A percentile compares a stretch with the other conserved stretches of the same genome.
phyloP scores from a whole-genome alignment of 2,888 invertebrate genomes.

The Electrophaes corylata region DNA sequence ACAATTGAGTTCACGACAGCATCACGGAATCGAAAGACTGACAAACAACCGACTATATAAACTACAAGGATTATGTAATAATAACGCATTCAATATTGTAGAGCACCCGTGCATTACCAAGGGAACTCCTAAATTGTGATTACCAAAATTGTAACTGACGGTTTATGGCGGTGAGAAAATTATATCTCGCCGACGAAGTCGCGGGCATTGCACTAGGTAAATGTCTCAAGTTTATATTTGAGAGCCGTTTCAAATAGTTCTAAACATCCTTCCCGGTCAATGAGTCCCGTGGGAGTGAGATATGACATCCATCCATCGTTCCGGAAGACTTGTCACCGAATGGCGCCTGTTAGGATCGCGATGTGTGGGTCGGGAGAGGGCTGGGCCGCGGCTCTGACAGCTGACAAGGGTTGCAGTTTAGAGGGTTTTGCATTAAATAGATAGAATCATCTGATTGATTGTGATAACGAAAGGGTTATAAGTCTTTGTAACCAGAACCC shows the following conservation, averaged over 20 bases:
- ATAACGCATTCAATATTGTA: too few relatives aligned
- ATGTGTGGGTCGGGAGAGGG: background rate
- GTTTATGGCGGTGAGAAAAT: too few relatives aligned
- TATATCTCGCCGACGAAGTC: too few relatives aligned
- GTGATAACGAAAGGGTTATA: conserved; percentile 15
- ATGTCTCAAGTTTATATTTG: background rate
- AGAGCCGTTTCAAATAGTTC: background rate
- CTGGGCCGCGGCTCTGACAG: conserved; percentile 1
- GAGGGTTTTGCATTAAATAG: conserved; percentile 18
- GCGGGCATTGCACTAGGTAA: background rate
- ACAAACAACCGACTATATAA: too few relatives aligned
- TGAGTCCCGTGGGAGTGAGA: conserved; percentile 17
- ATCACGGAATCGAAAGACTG: too few relatives aligned
- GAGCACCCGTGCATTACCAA: too few relatives aligned
- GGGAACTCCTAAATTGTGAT: too few relatives aligned
- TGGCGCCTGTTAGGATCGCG: conserved; percentile 3
- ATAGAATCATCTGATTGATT: conserved; percentile 17
- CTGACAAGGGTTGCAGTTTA: conserved; percentile 17
- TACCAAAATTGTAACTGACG: too few relatives aligned
- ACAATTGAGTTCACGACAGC: background rate
- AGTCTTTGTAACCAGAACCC: background rate
- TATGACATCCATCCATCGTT: conserved; percentile 21
- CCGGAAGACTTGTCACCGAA: conserved; percentile 16
- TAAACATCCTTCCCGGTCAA: background rate
- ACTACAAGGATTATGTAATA: too few relatives aligned